phyloP scores from a whole-genome alignment of 2,888 invertebrate species.

The Drosophila fungiperda region DNA sequence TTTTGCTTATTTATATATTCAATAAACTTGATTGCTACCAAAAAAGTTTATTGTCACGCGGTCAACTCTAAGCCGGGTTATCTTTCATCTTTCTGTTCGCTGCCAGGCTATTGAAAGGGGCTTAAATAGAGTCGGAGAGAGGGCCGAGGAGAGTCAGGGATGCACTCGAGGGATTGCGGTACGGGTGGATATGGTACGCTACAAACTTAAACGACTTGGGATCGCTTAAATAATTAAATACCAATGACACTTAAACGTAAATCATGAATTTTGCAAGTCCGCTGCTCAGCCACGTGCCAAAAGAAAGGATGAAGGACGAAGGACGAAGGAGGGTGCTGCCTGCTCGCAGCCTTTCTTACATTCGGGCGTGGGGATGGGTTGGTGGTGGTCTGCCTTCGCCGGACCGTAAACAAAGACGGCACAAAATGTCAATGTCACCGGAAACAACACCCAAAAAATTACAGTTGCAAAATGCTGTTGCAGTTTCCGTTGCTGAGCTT shows the following conservation, averaged over 20 bases:
- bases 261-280: constrained; percentile 76
- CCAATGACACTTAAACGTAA: constrained; percentile 80
- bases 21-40: background rate
- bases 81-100: constrained; percentile 28
- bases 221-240: constrained; percentile 74
- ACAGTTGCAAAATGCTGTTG: constrained; percentile 76
- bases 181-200: background rate
- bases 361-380: background rate
- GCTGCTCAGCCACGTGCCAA: constrained; percentile 47
- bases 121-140: background rate
- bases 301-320: constrained; percentile 1
- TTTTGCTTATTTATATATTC: background rate
- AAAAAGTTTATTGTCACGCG: background rate
- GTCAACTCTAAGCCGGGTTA: constrained; percentile 30
- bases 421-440: constrained; percentile 73
- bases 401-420: constrained; percentile 57
- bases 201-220: constrained; percentile 65
- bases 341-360: constrained; percentile 21
- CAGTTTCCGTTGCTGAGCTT: constrained; percentile 70
- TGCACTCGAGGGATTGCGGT: background rate
- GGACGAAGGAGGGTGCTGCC: constrained; percentile 4
- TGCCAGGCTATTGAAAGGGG: constrained; percentile 5
- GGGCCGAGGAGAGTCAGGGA: background rate
- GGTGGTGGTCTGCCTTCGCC: background rate
- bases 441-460: constrained; percentile 79